phyloP scores from a whole-genome alignment of 2,113 vertebrate genomes.

The Halcyon senegalensis region DNA sequence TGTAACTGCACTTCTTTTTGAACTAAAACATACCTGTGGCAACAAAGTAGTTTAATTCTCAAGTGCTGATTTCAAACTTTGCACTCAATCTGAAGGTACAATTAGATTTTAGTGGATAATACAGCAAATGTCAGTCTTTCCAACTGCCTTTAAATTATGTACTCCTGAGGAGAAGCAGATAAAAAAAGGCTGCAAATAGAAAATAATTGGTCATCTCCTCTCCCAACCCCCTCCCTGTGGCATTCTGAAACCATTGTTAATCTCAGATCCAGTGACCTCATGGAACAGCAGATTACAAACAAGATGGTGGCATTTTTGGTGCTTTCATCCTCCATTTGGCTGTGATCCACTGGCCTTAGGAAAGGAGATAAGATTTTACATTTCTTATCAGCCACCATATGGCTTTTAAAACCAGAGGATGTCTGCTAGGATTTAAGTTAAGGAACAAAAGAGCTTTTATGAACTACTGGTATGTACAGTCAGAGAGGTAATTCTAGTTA shows the following conservation, averaged over 20 bases:
- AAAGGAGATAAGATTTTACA: slow-evolving; percentile 48
- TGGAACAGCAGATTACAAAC: background rate
- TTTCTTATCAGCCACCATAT: slow-evolving; percentile 59
- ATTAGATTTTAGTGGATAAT: background rate
- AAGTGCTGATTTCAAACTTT: background rate
- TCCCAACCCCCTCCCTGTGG: background rate
- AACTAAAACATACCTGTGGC: background rate
- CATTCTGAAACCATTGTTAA: background rate
- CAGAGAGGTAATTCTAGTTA: slow-evolving; percentile 37
- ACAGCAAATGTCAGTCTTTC: background rate
- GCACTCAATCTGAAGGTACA: background rate
- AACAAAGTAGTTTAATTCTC: background rate
- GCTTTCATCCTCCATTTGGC: slow-evolving; percentile 58
- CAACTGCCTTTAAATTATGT: background rate
- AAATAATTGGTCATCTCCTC: background rate
- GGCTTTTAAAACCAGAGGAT: slow-evolving; percentile 49
- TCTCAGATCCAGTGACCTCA: background rate
- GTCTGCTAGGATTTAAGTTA: slow-evolving; percentile 58
- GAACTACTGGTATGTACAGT: slow-evolving; percentile 46
- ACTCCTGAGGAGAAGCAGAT: background rate
- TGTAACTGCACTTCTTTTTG: background rate
- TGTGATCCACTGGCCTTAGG: slow-evolving; percentile 41
- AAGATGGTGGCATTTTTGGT: slow-evolving; percentile 42
- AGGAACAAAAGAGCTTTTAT: slow-evolving; percentile 63
- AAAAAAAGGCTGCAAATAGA: background rate